Evolutionary conservation across 2,888 invertebrate genomes (phyloP).

Genomic region (Anoncus sp.): DNA sequence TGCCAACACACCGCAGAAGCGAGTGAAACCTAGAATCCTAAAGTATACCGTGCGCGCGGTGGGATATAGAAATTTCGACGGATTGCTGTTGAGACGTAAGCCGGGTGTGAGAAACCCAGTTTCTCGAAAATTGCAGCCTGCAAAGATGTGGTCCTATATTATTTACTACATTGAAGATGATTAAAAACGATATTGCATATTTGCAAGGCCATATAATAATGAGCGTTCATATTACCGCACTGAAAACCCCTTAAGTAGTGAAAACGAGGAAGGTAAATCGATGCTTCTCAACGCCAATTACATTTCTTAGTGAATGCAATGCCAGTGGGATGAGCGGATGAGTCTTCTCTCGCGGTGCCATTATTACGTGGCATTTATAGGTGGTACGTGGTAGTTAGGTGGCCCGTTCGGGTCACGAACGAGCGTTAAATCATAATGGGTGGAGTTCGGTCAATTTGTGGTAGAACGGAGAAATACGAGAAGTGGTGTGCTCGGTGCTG

Average conservation of each 20-base stretch:
- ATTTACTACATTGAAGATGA: slow-evolving; percentile 16
- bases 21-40: slow-evolving; percentile 58
- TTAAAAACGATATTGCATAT: neutral
- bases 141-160: slow-evolving; percentile 19
- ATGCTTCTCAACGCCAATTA: slow-evolving; percentile 48
- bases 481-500: neutral
- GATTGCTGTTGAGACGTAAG: slow-evolving; percentile 17
- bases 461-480: slow-evolving; percentile 26
- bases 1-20: slow-evolving; percentile 62
- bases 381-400: slow-evolving; percentile 53
- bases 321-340: slow-evolving; percentile 30
- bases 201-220: neutral
- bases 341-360: slow-evolving; percentile 43
- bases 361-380: slow-evolving; percentile 59
- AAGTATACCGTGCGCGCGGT: slow-evolving; percentile 43
- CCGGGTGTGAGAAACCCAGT: neutral
- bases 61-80: slow-evolving; percentile 29
- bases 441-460: slow-evolving; percentile 62
- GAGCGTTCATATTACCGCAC: neutral
- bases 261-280: slow-evolving; percentile 23
- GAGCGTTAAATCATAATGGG: slow-evolving; percentile 64
- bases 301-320: slow-evolving; percentile 33
- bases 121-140: neutral
- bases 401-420: slow-evolving; percentile 60
- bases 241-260: too few relatives aligned